phyloP scores from a whole-genome alignment of 1,140 invertebrate genomes.

The Drosophila sucinea region DNA sequence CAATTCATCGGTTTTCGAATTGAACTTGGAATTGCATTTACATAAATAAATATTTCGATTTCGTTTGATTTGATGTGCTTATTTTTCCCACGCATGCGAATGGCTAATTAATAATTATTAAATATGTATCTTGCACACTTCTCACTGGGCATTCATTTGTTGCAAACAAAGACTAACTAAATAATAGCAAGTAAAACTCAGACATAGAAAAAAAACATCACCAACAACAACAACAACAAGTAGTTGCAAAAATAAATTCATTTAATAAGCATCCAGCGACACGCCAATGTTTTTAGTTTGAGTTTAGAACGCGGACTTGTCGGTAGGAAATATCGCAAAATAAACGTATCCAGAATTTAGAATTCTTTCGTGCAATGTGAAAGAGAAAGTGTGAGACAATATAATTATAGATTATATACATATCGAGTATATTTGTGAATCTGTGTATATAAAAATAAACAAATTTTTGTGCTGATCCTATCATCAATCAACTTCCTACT shows the following conservation, averaged over 20 bases:
- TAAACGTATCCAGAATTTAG: slow-evolving; percentile 18
- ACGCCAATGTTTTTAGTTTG: slow-evolving; percentile 68
- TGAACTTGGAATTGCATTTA: slow-evolving; percentile 8
- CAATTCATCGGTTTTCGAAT: background rate
- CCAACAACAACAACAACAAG: slow-evolving; percentile 5
- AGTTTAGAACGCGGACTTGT: slow-evolving; percentile 63
- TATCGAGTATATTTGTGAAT: background rate
- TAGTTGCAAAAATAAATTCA: slow-evolving; percentile 48
- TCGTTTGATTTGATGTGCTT: background rate
- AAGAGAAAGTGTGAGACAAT: slow-evolving; percentile 38
- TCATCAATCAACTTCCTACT: slow-evolving; percentile 27
- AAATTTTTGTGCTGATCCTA: slow-evolving; percentile 7
- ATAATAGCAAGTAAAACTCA: slow-evolving; percentile 24
- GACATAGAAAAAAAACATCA: background rate
- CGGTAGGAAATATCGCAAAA: slow-evolving; percentile 51
- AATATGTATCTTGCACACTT: slow-evolving; percentile 67
- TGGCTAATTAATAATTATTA: slow-evolving; percentile 71
- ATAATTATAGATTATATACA: background rate
- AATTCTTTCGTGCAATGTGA: slow-evolving; percentile 19
- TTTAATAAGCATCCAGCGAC: slow-evolving; percentile 64
- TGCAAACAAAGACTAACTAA: slow-evolving; percentile 38
- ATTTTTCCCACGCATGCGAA: slow-evolving; percentile 63
- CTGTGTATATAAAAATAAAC: background rate
- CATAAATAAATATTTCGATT: slow-evolving; percentile 12
- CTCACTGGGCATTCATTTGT: slow-evolving; percentile 62